Conservation (phyloP, 2,888 invertebrate species). For the Anodontia alba region DNA sequence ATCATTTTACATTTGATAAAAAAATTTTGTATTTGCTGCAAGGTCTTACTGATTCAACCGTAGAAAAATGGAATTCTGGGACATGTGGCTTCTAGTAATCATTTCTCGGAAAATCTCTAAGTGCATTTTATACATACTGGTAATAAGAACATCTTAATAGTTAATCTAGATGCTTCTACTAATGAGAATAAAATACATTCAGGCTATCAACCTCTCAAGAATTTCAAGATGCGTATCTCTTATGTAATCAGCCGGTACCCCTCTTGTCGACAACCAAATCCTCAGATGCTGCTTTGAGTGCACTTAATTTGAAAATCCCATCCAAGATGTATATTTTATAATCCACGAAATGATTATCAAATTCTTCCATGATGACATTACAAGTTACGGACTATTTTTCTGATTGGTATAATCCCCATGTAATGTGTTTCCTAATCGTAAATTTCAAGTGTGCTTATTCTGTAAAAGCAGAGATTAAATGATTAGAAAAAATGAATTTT, state of each 20-base stretch:
- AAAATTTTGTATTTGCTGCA: no score
- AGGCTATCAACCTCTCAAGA: not conserved
- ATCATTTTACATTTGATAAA: no score
- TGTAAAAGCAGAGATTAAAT: not conserved
- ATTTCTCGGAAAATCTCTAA: not conserved
- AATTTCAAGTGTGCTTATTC: conserved; percentile 5
- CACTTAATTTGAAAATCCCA: conserved; percentile 18
- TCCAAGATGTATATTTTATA: conserved; percentile 22
- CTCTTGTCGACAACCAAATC: not conserved
- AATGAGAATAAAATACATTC: not conserved
- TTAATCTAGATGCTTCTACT: not conserved
- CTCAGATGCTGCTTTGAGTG: not conserved
- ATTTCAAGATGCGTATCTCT: not conserved
- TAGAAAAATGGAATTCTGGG: no score
- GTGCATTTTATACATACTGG: not conserved
- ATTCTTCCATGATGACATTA: conserved; percentile 16
- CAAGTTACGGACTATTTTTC: not conserved
- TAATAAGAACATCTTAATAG: not conserved
- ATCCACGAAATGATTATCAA: conserved; percentile 33
- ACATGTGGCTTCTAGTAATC: no score
- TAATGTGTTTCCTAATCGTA: conserved; percentile 8
- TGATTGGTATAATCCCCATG: not conserved
- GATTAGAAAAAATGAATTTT: not conserved
- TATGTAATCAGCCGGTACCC: not conserved
- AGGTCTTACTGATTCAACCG: no score